Conservation (phyloP, 2,113 vertebrate genomes). For the Spizaetus ornatus region DNA sequence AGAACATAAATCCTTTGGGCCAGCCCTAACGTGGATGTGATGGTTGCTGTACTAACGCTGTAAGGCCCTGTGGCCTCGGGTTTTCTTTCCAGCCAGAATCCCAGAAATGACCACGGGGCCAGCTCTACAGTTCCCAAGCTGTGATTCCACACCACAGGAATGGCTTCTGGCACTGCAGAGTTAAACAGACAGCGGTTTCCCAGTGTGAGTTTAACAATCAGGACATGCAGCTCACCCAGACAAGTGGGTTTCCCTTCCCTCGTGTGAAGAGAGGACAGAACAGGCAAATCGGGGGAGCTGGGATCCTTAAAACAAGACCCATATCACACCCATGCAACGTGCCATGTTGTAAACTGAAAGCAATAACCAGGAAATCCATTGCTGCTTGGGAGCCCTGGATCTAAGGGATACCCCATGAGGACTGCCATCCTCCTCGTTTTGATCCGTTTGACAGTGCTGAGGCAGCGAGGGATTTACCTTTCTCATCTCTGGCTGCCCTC, state of each 20-base stretch:
- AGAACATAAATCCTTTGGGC: neutral
- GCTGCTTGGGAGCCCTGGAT: neutral
- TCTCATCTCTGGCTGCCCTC: neutral
- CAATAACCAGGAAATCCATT: neutral
- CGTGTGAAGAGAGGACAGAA: neutral
- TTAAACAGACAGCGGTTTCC: neutral
- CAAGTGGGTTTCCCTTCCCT: neutral
- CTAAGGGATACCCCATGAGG: neutral
- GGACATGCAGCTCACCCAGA: neutral
- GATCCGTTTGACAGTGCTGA: neutral
- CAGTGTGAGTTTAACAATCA: neutral
- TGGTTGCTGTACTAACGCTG: neutral
- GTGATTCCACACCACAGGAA: neutral
- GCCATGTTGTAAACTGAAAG: neutral
- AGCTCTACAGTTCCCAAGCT: neutral
- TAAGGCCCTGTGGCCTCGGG: neutral
- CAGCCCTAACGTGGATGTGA: rapidly evolving
- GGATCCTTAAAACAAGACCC: neutral
- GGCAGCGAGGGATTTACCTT: neutral
- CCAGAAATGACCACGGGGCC: neutral
- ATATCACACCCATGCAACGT: neutral
- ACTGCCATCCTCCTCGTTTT: neutral
- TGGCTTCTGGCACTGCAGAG: neutral
- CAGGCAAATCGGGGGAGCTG: neutral
- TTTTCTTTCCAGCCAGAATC: neutral